phyloP scores from a whole-genome alignment of 2,888 invertebrate genomes.

The Teleogryllus oceanicus region DNA sequence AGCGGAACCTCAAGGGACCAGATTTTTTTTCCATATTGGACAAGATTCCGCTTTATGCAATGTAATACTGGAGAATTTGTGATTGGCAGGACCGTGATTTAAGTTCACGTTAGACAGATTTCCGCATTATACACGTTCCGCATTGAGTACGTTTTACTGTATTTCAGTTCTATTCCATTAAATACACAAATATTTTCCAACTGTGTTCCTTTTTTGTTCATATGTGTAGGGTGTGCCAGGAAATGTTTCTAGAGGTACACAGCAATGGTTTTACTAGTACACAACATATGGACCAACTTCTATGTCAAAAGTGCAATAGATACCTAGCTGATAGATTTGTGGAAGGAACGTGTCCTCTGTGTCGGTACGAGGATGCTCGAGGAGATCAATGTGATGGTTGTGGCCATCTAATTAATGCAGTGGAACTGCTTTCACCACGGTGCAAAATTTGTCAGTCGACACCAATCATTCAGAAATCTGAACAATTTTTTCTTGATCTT shows the following conservation, averaged over 20 bases:
- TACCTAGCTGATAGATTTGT: constrained; percentile 71
- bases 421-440: constrained; percentile 76
- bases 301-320: constrained; percentile 82
- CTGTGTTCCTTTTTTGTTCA: too few relatives aligned
- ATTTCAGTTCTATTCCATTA: too few relatives aligned
- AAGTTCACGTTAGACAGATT: too few relatives aligned
- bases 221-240: constrained; percentile 70
- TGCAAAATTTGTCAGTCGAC: constrained; percentile 81
- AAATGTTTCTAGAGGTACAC: constrained; percentile 78
- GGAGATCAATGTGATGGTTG: constrained; percentile 99
- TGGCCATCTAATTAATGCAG: constrained; percentile 90
- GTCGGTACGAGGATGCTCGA: constrained; percentile 86
- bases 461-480: constrained; percentile 72
- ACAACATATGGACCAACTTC: constrained; percentile 85
- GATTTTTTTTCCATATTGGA: too few relatives aligned
- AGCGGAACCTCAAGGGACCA: too few relatives aligned
- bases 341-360: constrained; percentile 93
- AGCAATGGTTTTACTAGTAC: constrained; percentile 77
- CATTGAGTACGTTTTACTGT: too few relatives aligned
- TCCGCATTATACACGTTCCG: too few relatives aligned
- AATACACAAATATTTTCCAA: too few relatives aligned
- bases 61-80: too few relatives aligned
- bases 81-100: too few relatives aligned
- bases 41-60: too few relatives aligned
- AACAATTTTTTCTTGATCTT: constrained; percentile 91